Base-by-base conservation (phyloP, 2,113 vertebrate species). In the Tetraodon nigroviridis region DNA sequence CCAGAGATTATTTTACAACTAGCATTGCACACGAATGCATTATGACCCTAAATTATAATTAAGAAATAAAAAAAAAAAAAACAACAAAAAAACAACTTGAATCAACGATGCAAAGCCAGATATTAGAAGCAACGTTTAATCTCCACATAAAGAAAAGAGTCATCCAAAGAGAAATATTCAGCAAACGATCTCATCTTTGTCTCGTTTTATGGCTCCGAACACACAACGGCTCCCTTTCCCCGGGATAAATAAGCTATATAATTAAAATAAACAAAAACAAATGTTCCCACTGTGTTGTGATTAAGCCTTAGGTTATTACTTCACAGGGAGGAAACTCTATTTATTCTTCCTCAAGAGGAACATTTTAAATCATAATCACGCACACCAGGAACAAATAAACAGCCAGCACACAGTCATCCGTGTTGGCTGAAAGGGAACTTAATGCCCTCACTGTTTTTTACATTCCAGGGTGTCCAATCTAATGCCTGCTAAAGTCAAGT, bases 401-500 rank as follows among this genome's bases (percentile, higher is more conserved):
- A 57, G 58, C 32, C 32, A 7, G 51, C 58, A 37, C 59, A 71
- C 59, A 74, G 61, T 60, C 69, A 73, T 53, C 15, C 62, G 82
- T 55, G 56, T 65, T 54, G 40, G 7, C 40, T 17, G 53, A 64
- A 19, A 16, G 50, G 58, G 71, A 62, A 56, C 48, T 55, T 64
- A 37, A 0, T 59, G 56, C 66, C 51, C 56, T 58, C 18, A n/a
- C 63, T 15, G 55, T 76, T 65, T 56, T 56, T 32, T 16, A 18
- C 44, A 82, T 71, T 50, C 56, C 67, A 61, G 55, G 32, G 59
- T 72, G 71, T 67, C 63, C 55, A 53, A 61, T 73, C 68, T 63
- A 76, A 87, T 87, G 81, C 84, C 66, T 24, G 70, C 81, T 79
- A 84, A 85, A 82, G 79, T 69, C 63, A 85, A 78, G 57, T 76